Conservation (phyloP, 2,113 vertebrate genomes). For the Probosciger aterrimus region DNA sequence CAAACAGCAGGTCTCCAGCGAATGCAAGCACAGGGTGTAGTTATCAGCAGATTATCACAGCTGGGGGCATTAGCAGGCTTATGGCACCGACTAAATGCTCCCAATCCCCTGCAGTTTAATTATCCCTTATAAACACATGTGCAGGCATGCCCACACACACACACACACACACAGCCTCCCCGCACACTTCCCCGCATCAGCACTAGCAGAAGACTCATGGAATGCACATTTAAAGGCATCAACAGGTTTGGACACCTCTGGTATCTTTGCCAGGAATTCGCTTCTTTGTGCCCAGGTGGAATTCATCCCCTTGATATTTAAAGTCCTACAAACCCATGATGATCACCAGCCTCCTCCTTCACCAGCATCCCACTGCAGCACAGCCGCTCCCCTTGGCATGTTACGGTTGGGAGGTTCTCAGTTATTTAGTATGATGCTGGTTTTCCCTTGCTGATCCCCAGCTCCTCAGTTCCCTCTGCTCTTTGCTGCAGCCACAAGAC, state of each 20-base stretch:
- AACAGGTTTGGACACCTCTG: slow-evolving; percentile 14
- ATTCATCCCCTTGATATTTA: neutral
- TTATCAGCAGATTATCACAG: slow-evolving; percentile 66
- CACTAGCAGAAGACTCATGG: neutral
- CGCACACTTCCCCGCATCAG: neutral
- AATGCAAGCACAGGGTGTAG: slow-evolving; percentile 29
- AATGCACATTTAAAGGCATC: neutral
- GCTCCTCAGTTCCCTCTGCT: neutral
- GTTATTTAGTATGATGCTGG: neutral
- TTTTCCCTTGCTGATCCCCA: neutral
- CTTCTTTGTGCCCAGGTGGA: neutral
- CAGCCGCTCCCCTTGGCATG: fast-evolving
- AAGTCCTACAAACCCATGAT: neutral
- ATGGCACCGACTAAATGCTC: slow-evolving; percentile 31
- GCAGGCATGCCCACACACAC: neutral
- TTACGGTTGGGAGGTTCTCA: fast-evolving
- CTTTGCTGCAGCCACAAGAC: neutral
- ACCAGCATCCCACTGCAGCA: neutral
- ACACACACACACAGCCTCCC: neutral
- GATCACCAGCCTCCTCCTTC: neutral
- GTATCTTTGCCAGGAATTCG: neutral
- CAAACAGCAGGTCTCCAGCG: slow-evolving; percentile 4
- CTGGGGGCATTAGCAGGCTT: slow-evolving; percentile 63
- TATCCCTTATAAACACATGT: slow-evolving; percentile 51
- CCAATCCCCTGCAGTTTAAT: slow-evolving; percentile 68